Conservation (phyloP, 2,797 vertebrate species). For the Helostoma temminkii region DNA sequence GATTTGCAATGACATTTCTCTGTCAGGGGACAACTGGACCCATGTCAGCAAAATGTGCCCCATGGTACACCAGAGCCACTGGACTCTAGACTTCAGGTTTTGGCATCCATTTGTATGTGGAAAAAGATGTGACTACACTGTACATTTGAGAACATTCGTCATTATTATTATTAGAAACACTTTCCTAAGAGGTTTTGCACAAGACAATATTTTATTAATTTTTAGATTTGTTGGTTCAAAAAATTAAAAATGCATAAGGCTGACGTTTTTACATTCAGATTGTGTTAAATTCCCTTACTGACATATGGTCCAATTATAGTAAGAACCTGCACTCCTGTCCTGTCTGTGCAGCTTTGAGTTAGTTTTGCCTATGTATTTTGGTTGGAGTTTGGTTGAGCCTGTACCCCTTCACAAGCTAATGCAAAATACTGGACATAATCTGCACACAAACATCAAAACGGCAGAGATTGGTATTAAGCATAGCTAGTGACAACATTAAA, state of each 20-base stretch:
- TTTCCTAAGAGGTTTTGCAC: background rate
- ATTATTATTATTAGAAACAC: slow-evolving; percentile 10
- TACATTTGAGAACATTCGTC: too few relatives aligned
- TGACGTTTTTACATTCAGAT: too few relatives aligned
- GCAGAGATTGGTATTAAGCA: background rate
- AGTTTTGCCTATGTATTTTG: background rate
- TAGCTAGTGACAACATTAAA: background rate
- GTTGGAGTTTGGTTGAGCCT: background rate
- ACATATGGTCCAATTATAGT: background rate
- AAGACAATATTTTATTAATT: too few relatives aligned
- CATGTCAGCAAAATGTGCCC: too few relatives aligned
- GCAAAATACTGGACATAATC: background rate
- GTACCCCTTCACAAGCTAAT: background rate
- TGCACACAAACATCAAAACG: background rate
- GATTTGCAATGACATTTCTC: too few relatives aligned
- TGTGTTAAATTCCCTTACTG: too few relatives aligned
- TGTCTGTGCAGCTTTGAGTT: background rate
- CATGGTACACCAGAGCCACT: too few relatives aligned
- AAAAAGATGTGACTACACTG: background rate
- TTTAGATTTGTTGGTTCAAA: too few relatives aligned
- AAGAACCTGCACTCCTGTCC: background rate
- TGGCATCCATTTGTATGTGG: background rate
- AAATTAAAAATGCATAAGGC: too few relatives aligned
- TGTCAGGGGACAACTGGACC: too few relatives aligned
- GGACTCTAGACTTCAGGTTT: too few relatives aligned